phyloP scores from a whole-genome alignment of 2,888 invertebrate species.

The Philaethria dido region DNA sequence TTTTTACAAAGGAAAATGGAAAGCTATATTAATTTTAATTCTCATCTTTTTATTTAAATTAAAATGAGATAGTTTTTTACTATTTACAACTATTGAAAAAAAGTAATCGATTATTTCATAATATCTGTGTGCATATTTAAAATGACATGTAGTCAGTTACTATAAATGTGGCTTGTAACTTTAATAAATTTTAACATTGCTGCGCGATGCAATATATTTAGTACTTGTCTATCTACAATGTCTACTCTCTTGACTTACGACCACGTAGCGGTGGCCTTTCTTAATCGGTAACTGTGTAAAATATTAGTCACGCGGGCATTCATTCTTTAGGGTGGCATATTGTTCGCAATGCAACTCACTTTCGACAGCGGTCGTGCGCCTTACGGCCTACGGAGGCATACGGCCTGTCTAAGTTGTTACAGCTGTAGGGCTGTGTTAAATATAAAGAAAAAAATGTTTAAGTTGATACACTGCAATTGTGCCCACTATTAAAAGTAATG shows the following conservation, averaged over 20 bases:
- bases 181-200: background rate
- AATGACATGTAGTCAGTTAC: background rate
- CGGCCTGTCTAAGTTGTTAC: constrained; percentile 64
- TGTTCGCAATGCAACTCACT: constrained; percentile 66
- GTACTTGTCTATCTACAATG: constrained; percentile 19
- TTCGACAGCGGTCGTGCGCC: constrained; percentile 75
- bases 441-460: background rate
- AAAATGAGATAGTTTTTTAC: too few species aligned
- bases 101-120: too few species aligned
- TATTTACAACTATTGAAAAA: too few species aligned
- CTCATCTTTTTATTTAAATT: too few species aligned
- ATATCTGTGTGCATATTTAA: background rate
- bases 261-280: constrained; percentile 50
- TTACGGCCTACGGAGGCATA: constrained; percentile 68
- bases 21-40: too few species aligned
- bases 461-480: background rate
- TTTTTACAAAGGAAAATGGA: background rate
- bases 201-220: background rate
- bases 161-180: background rate
- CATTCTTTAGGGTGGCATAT: constrained; percentile 44
- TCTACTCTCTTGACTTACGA: constrained; percentile 28
- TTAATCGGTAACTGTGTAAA: constrained; percentile 66
- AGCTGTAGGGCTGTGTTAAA: constrained; percentile 33
- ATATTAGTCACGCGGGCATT: constrained; percentile 65
- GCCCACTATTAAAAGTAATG: background rate